Base-by-base conservation (phyloP, 2,888 invertebrate genomes). In the Drosophila nr. fundita region DNA sequence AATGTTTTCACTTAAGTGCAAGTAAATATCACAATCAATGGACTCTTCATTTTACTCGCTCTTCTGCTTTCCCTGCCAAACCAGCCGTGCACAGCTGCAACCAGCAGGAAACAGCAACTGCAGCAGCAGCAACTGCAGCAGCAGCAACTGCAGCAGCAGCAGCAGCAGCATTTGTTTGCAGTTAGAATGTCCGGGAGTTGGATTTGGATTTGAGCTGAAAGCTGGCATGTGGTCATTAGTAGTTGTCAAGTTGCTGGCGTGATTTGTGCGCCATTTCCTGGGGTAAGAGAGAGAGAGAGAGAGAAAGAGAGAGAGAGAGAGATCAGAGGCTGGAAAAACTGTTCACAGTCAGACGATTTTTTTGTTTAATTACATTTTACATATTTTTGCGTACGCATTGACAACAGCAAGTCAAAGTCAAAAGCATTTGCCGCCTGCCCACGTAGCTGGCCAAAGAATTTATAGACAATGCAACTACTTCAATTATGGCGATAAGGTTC, bases 401-500 rank as follows among this genome's bases (percentile, higher is more conserved):
- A 76, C 80, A 79, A 75, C 69, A 64, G 52, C 66, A 55, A 78
- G 62, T 84, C 80, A 82, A 80, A 65, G 78, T 68, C 88, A 79
- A 89, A 89, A 76, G 89, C 69, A 40, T 68, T 70, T 73, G 64
- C 89, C 87, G 87, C 80, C 65, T 69, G 66, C 87, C 87, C 87
- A 87, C 90, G 89, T 90, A 89, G 82, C 57, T 61, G 78, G 30
- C n/a, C 49, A 78, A 84, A 70, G 82, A 87, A 90, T 87, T 87
- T 87, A 87, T 90, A 80, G 87, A 90, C 87, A 87, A 78, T 89
- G 82, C 89, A 57, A 87, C 90, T 90, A 82, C 89, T 84, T 87
- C 90, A 87, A 87, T 87, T 87, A 90, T 87, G 80, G 76, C 82
- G 87, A 87, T 87, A 87, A 87, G 79, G 29, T 36, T 53, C 73